Conservation (phyloP, 2,113 vertebrate species). For the Cyanoramphus novaezelandiae region DNA sequence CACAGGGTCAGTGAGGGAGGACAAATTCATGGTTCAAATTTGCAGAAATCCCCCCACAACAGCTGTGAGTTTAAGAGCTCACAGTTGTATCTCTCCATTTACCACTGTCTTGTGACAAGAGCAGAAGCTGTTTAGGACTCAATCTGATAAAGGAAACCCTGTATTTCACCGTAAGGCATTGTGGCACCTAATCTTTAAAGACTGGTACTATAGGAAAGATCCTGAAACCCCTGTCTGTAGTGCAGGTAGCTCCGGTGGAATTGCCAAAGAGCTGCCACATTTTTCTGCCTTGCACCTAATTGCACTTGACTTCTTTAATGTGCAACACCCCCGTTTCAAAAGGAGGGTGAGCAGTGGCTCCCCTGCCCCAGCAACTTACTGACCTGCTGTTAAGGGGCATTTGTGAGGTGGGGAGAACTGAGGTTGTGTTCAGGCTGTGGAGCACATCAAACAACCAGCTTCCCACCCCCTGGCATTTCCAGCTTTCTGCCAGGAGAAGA, state of each 20-base stretch:
- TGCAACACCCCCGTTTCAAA: background rate
- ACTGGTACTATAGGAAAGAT: background rate
- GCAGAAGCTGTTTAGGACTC: background rate
- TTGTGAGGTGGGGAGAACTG: background rate
- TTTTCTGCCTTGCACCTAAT: background rate
- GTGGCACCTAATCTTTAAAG: background rate
- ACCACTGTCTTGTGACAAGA: background rate
- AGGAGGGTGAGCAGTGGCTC: background rate
- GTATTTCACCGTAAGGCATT: background rate
- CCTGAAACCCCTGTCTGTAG: background rate
- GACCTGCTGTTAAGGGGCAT: background rate
- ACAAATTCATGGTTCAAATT: background rate
- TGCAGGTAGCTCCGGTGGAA: background rate
- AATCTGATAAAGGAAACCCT: background rate
- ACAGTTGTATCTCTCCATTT: fast-evolving
- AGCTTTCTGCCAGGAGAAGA: background rate
- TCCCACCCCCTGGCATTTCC: background rate
- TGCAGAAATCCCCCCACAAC: background rate
- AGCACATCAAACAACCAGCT: background rate
- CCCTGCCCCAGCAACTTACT: background rate
- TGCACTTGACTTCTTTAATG: background rate
- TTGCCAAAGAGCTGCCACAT: background rate
- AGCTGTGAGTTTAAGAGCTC: background rate
- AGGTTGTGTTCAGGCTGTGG: background rate
- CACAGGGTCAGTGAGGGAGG: background rate